Percentiles rank a stretch among this genome's conserved stretches.
Evolutionary conservation across 2,888 invertebrate genomes (phyloP).

Genomic region (Stenodera caucasica): DNA sequence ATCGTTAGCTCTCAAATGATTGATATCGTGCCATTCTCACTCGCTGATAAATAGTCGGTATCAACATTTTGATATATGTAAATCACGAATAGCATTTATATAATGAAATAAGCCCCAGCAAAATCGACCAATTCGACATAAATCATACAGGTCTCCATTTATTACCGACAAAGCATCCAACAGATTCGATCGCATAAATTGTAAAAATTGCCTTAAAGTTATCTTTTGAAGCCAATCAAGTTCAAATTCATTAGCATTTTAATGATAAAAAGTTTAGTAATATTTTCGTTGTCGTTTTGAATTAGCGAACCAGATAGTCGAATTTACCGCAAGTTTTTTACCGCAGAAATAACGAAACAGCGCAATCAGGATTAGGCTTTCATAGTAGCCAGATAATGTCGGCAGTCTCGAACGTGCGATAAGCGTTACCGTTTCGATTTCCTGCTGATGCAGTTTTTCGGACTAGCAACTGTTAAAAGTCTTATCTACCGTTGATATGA

Average conservation of each 20-base stretch:
- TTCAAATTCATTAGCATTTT: not conserved
- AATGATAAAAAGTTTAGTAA: not conserved
- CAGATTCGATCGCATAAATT: no score
- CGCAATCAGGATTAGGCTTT: not conserved
- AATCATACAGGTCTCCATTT: conserved; percentile 4
- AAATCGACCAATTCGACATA: not conserved
- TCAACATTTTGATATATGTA: conserved; percentile 14
- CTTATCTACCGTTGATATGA: no score
- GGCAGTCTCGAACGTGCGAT: conserved; percentile 1
- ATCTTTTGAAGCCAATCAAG: not conserved
- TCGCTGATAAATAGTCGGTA: conserved; percentile 9
- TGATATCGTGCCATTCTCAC: conserved; percentile 12
- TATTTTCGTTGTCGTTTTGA: not conserved
- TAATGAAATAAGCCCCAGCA: conserved; percentile 12
- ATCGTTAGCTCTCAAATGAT: conserved; percentile 11
- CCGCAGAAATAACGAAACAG: not conserved
- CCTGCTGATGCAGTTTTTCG: not conserved
- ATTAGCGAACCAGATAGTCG: not conserved
- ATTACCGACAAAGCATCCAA: not conserved
- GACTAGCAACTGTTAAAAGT: no score
- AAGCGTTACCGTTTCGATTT: not conserved
- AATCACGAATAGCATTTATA: conserved; percentile 18
- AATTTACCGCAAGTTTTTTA: not conserved
- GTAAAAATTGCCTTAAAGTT: no score
- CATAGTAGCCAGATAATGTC: not conserved